These are phyloP conservation scores for Botia almorhae DNA, from an alignment of 2,797 vertebrate species.

Conservation along the genomic window DNA sequence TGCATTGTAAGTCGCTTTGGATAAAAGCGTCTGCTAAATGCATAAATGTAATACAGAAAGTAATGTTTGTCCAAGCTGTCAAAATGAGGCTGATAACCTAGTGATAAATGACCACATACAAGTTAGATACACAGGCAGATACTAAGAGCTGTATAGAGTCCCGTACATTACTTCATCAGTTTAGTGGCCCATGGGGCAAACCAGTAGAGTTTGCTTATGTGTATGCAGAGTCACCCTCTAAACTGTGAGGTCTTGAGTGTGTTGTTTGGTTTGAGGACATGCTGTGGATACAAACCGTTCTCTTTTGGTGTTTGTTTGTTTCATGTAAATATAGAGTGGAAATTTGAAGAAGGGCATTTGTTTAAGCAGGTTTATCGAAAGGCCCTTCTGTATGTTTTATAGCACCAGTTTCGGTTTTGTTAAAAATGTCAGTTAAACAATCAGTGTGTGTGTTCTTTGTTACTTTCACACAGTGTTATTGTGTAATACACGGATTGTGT, in stretches of 20 bases:
- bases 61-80: too few species aligned
- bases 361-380: background rate
- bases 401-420: background rate
- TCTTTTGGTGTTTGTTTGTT: background rate
- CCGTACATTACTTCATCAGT: conserved; percentile 65
- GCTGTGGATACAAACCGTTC: conserved; percentile 1
- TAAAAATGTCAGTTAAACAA: too few species aligned
- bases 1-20: too few species aligned
- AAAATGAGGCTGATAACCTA: background rate
- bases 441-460: background rate
- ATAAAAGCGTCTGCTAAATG: too few species aligned
- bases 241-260: conserved; percentile 7
- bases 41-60: too few species aligned
- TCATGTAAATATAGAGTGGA: conserved; percentile 6
- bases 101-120: background rate
- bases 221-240: background rate
- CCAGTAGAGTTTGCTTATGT: background rate
- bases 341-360: conserved; percentile 11
- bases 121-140: background rate
- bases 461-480: background rate
- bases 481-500: background rate
- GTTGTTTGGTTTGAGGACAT: background rate
- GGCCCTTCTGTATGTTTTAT: too few species aligned
- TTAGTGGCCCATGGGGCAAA: too few species aligned
- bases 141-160: conserved; percentile 56